A percentile compares a stretch with the other conserved stretches of the same genome.
phyloP scores from a whole-genome alignment of 2,888 invertebrate species.

The Limnephilus lunatus region DNA sequence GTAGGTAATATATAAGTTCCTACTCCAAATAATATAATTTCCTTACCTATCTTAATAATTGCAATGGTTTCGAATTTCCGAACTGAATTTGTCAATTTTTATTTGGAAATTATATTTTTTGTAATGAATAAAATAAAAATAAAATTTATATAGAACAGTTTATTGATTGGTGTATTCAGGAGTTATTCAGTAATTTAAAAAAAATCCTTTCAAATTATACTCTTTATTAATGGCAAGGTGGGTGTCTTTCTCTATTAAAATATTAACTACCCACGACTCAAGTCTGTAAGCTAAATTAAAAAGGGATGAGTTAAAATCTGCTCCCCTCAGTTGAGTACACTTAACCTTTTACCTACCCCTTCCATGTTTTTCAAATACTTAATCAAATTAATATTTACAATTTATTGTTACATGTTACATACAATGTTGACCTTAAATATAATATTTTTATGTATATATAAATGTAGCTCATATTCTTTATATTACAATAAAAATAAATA shows the following conservation, averaged over 20 bases:
- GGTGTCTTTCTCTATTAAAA: neutral
- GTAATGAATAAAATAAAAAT: too few relatives aligned
- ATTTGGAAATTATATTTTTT: too few relatives aligned
- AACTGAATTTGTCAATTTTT: too few relatives aligned
- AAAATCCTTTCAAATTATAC: neutral
- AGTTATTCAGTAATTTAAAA: neutral
- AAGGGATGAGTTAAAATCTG: neutral
- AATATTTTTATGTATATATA: too few relatives aligned
- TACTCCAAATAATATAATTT: too few relatives aligned
- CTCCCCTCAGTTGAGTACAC: neutral
- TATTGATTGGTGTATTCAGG: neutral
- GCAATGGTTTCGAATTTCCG: too few relatives aligned
- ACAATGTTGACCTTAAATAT: too few relatives aligned
- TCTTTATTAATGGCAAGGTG: neutral
- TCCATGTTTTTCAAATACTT: neutral
- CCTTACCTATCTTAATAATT: too few relatives aligned
- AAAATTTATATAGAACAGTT: neutral
- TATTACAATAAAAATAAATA: too few relatives aligned
- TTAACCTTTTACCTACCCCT: neutral
- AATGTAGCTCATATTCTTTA: too few relatives aligned
- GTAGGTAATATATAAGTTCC: too few relatives aligned
- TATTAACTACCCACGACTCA: neutral
- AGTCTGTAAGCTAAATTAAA: neutral
- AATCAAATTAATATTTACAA: neutral
- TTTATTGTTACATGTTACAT: too few relatives aligned